These are phyloP conservation scores for Pipistrellus pipistrellus DNA, from an alignment of 2,797 vertebrate genomes.

Conservation along the genomic window DNA sequence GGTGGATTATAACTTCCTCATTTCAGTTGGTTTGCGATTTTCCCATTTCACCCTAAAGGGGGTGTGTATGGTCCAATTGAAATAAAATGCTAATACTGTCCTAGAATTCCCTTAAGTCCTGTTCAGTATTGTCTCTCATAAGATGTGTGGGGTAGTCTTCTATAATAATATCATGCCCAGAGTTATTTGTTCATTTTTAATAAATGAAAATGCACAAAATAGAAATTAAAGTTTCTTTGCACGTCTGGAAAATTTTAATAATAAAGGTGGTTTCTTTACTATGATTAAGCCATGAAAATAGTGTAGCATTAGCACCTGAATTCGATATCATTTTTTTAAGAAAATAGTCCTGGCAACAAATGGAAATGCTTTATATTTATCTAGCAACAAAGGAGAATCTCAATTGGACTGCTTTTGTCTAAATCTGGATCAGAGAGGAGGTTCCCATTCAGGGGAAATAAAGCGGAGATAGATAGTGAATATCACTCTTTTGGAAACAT, in stretches of 20 bases:
- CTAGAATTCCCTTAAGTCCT: not conserved
- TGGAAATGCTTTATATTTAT: conserved; percentile 78
- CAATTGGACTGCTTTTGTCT: conserved; percentile 76
- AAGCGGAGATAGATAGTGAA: conserved; percentile 46
- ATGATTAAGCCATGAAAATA: conserved; percentile 82
- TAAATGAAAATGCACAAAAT: conserved; percentile 79
- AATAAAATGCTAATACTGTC: not conserved
- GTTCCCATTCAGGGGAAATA: conserved; percentile 60
- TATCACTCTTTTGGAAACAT: not conserved
- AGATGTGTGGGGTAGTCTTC: not conserved
- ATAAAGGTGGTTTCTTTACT: conserved; percentile 77
- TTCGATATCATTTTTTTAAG: conserved; percentile 80
- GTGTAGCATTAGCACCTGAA: conserved; percentile 81
- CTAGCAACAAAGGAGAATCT: conserved; percentile 71
- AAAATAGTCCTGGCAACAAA: conserved; percentile 72
- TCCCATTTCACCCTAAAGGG: not conserved
- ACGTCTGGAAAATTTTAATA: conserved; percentile 75
- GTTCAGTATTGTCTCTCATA: not conserved
- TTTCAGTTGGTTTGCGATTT: not conserved
- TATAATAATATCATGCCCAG: conserved; percentile 42
- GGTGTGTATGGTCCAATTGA: not conserved
- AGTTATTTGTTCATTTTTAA: conserved; percentile 71
- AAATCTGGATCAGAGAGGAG: conserved; percentile 63
- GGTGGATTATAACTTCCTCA: not conserved
- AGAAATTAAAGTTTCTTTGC: conserved; percentile 81